Evolutionary conservation across 2,113 vertebrate genomes (phyloP).

Genomic region (Climacteris rufus): DNA sequence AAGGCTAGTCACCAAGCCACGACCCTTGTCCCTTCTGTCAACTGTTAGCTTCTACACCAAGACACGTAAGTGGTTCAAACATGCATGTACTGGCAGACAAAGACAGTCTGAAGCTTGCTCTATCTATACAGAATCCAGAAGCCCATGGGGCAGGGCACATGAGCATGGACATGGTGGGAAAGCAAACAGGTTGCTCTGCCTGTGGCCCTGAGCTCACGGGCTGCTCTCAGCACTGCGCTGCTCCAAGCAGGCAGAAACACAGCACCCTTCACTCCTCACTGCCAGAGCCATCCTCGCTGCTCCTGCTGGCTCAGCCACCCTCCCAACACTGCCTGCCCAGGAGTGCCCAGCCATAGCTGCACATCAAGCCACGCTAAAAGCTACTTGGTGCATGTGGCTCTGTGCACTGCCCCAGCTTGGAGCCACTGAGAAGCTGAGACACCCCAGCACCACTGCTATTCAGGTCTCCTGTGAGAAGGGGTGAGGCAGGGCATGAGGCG

Average conservation of each 20-base stretch:
- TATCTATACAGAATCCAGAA: not conserved
- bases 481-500: accelerated
- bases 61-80: not conserved
- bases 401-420: accelerated
- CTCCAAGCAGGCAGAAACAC: not conserved
- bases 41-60: not conserved
- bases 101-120: not conserved
- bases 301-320: not conserved
- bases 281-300: accelerated
- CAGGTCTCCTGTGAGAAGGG: not conserved
- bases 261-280: accelerated
- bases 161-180: not conserved
- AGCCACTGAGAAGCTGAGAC: not conserved
- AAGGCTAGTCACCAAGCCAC: not conserved
- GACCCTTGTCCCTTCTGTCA: not conserved
- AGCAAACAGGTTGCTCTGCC: not conserved
- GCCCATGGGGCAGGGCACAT: not conserved
- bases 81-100: not conserved
- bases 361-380: not conserved
- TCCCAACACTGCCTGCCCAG: accelerated
- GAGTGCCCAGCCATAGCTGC: not conserved
- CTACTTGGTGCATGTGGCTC: not conserved
- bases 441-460: accelerated
- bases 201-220: not conserved
- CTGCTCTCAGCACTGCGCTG: not conserved